Percentiles rank a stretch among this genome's conserved stretches.
Evolutionary conservation across 2,113 vertebrate species (phyloP).

Genomic region (Corythornis madagascariensis): DNA sequence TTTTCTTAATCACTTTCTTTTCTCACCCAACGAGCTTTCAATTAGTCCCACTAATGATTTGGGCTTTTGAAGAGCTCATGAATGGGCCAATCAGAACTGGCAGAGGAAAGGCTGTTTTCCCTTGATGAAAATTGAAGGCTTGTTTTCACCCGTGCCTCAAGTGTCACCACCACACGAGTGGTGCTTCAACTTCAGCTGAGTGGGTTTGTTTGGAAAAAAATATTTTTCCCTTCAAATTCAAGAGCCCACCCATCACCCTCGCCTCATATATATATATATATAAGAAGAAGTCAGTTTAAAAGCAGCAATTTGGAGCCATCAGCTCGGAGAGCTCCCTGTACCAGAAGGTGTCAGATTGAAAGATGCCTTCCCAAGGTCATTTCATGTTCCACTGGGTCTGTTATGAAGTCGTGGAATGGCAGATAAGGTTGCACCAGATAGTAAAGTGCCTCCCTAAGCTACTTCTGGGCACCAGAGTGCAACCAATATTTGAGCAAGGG

Average conservation of each 20-base stretch:
- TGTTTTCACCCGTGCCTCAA: conserved; percentile 44
- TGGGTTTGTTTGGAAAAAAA: conserved; percentile 41
- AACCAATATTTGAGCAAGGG: conserved; percentile 37
- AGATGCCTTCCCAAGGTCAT: conserved; percentile 53
- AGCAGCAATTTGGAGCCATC: conserved; percentile 5
- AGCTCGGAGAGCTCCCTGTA: background rate
- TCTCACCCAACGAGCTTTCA: conserved; percentile 2
- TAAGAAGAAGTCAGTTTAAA: background rate
- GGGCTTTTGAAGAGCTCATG: conserved; percentile 34
- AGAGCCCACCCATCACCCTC: conserved; percentile 14
- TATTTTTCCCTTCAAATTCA: conserved; percentile 15
- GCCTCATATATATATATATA: too few species aligned
- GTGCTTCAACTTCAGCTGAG: conserved; percentile 48
- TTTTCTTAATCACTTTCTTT: background rate
- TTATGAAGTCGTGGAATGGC: conserved; percentile 37
- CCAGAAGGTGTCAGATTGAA: background rate
- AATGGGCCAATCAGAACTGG: conserved; percentile 45
- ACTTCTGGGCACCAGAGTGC: conserved; percentile 47
- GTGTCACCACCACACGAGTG: background rate
- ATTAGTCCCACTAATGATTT: conserved; percentile 29
- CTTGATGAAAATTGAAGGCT: conserved; percentile 43
- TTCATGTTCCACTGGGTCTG: conserved; percentile 21
- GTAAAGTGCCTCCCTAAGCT: conserved; percentile 67
- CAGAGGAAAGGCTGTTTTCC: background rate
- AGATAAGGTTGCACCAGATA: conserved; percentile 40